Evolutionary conservation across 2,888 invertebrate genomes (phyloP), one percentile per base, ranked within the genome.

Genomic region (Caenorhabditis sp.): DNA sequence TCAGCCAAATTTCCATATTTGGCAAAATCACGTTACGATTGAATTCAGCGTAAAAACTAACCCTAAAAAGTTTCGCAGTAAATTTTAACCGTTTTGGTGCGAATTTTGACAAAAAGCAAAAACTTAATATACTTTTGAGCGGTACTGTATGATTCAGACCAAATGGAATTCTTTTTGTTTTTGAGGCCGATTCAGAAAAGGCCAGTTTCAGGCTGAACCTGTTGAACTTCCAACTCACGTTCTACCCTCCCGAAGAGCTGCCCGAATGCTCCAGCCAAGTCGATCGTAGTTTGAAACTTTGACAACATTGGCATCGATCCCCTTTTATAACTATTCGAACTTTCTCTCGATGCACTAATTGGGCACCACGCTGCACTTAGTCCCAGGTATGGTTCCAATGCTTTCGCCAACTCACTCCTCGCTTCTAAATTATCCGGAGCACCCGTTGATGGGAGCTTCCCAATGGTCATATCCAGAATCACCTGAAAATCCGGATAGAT

Each of bases 241-340:
- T 85, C 84, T 31, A 87, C 79, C 62, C 71, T 75, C n/a, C 78
- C 77, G 57, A 85, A 83, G 25, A 84, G 80, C 21, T 84, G 83
- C 21, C 82, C 85, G 57, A 87, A 87, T 0, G 84, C 81, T 5
- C 85, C 84, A n/a, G 82, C 78, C 26, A 85, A 63, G 56, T 86
- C 85, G 25, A 83, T 81, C 26, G 83, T 75, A 21, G 84, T 63
- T 68, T 82, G 81, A 53, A 79, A 83, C 57, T 77, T 81, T n/a
- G 78, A 75, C 17, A 83, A 64, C 67, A 76, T 72, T 25, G 66
- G 49, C 38, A 76, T 52, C 1, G 76, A 56, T 23, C 70, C 64
- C 26, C 73, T n/a, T 66, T 76, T 78, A 59, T 76, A 73, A 1
- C 69, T 70, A 43, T 61, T 72, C 60, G 76, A 77, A 0, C 70